phyloP scores from a whole-genome alignment of 2,888 invertebrate genomes.

The Scelioninae gen. 2 region DNA sequence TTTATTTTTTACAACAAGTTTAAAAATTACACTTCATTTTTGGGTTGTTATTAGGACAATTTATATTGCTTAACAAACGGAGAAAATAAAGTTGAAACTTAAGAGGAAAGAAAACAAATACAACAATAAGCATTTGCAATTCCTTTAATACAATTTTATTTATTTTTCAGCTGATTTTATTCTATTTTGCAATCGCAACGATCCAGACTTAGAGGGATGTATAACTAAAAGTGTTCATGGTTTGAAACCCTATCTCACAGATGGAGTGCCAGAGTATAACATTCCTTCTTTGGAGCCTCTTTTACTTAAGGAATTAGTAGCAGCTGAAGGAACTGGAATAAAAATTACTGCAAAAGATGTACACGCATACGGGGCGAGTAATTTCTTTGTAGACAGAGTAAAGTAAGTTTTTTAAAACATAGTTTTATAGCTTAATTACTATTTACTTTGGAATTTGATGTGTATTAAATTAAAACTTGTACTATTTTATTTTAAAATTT shows the following conservation, averaged over 20 bases:
- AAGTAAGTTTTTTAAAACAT: too few relatives aligned
- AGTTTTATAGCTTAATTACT: too few relatives aligned
- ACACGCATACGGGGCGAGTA: conserved; percentile 80
- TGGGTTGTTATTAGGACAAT: too few relatives aligned
- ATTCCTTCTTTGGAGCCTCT: conserved; percentile 83
- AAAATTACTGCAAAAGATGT: conserved; percentile 79
- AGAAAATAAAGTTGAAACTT: too few relatives aligned
- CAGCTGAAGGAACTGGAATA: conserved; percentile 78
- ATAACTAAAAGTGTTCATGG: conserved; percentile 78
- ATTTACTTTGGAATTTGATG: too few relatives aligned
- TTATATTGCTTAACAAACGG: too few relatives aligned
- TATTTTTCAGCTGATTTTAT: conserved; percentile 77
- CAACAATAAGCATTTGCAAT: too few relatives aligned
- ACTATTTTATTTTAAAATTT: too few relatives aligned
- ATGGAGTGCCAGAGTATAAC: conserved; percentile 81
- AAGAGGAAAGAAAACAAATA: too few relatives aligned
- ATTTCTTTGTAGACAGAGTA: conserved; percentile 78
- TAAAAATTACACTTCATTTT: too few relatives aligned
- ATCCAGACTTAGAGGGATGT: conserved; percentile 79
- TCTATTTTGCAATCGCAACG: conserved; percentile 77
- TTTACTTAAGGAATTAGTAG: conserved; percentile 78
- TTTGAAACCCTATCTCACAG: conserved; percentile 78
- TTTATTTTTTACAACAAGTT: too few relatives aligned
- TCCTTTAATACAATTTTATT: background rate
- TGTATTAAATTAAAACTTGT: too few relatives aligned